phyloP scores from a whole-genome alignment of 2,888 invertebrate genomes.

The Thecocarcelia acutangulata region DNA sequence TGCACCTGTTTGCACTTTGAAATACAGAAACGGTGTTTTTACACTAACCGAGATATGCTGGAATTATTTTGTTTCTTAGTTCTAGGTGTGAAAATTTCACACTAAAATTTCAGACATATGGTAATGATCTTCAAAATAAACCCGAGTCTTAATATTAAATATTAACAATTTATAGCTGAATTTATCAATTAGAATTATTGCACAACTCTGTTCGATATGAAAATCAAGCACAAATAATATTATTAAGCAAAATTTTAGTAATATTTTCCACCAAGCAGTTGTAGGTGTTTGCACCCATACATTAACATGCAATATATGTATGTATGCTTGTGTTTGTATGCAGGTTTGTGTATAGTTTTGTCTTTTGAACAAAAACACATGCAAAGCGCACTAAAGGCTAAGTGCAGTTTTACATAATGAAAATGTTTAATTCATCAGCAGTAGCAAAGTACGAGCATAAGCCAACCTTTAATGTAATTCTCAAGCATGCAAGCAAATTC shows the following conservation, averaged over 20 bases:
- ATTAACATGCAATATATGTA: neutral
- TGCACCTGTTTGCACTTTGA: too few species aligned
- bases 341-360: conserved; percentile 1
- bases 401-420: conserved; percentile 70
- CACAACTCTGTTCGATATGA: conserved; percentile 36
- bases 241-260: conserved; percentile 30
- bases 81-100: too few species aligned
- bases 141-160: neutral
- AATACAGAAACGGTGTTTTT: too few species aligned
- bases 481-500: conserved; percentile 11
- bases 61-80: too few species aligned
- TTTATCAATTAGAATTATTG: conserved; percentile 38
- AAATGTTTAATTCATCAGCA: conserved; percentile 73
- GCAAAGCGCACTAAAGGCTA: conserved; percentile 66
- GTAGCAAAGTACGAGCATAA: conserved; percentile 60
- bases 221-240: conserved; percentile 23
- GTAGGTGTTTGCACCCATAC: neutral
- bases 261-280: conserved; percentile 23
- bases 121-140: too few species aligned
- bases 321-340: neutral
- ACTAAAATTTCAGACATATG: too few species aligned
- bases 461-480: conserved; percentile 65
- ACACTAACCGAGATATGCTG: too few species aligned
- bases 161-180: conserved; percentile 6
- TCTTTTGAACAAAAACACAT: conserved; percentile 56